Evolutionary conservation across 2,888 invertebrate species (phyloP).

Genomic region (Nasonia oneida): DNA sequence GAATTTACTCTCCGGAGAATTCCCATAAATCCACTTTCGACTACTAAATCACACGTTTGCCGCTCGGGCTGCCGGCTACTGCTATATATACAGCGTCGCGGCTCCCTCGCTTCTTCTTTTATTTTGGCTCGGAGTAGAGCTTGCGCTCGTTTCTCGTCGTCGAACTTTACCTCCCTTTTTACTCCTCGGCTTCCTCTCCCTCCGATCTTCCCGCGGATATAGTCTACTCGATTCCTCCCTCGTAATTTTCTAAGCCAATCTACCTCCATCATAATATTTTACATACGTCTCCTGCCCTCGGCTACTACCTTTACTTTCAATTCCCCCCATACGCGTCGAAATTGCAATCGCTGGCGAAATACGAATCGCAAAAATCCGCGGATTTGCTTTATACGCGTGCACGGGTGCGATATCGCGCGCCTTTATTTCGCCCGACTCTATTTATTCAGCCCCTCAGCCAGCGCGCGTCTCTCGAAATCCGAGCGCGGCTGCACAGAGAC

Average conservation of each 20-base stretch:
- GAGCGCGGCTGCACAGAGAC: not conserved
- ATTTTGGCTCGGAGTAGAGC: not conserved
- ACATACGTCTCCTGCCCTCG: not conserved
- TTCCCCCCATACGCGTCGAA: not conserved
- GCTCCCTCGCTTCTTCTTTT: not conserved
- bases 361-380: not conserved
- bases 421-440: not conserved
- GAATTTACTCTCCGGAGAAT: constrained; percentile 18
- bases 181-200: not conserved
- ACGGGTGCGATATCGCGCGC: too few relatives aligned
- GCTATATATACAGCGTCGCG: not conserved
- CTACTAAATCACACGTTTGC: constrained; percentile 49
- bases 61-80: not conserved
- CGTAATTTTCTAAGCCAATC: constrained; percentile 51
- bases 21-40: constrained; percentile 45
- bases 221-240: constrained; percentile 11
- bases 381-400: not conserved
- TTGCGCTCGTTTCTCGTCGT: not conserved
- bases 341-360: not conserved
- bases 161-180: constrained; percentile 11
- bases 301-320: not conserved
- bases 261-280: constrained; percentile 38
- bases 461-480: constrained; percentile 10
- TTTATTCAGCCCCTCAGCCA: not conserved
- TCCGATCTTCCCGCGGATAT: constrained; percentile 6